Evolutionary conservation across 2,113 vertebrate species (phyloP).

Genomic region (Proterorhinus semilunaris): DNA sequence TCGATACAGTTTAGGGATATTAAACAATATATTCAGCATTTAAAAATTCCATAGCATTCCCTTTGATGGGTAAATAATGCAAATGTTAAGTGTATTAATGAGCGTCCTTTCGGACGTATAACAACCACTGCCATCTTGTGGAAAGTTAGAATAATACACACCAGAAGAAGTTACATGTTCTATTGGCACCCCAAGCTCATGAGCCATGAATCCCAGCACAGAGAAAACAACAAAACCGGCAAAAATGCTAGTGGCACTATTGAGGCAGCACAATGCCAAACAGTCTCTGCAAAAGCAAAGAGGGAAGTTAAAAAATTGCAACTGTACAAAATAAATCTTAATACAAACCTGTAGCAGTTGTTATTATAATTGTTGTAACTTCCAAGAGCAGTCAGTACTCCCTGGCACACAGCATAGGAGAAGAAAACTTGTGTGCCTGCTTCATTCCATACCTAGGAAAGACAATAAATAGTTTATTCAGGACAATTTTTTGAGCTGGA

Average conservation of each 20-base stretch:
- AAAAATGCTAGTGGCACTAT: constrained; percentile 84
- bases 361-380: constrained; percentile 95
- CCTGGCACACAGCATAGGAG: constrained; percentile 86
- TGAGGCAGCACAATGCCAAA: constrained; percentile 83
- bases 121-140: constrained; percentile 63
- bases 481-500: not conserved
- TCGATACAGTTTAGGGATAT: too few relatives aligned
- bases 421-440: constrained; percentile 90
- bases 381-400: constrained; percentile 87
- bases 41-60: too few relatives aligned
- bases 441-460: constrained; percentile 85
- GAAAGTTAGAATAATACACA: constrained; percentile 47
- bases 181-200: constrained; percentile 65
- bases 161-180: constrained; percentile 73
- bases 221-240: constrained; percentile 89
- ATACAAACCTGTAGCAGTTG: constrained; percentile 87
- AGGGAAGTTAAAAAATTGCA: not conserved
- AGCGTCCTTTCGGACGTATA: not conserved
- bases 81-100: not conserved
- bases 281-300: constrained; percentile 77
- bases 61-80: not conserved
- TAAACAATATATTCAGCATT: too few relatives aligned
- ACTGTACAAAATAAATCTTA: accelerated
- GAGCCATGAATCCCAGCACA: constrained; percentile 83
- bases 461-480: not conserved